Evolutionary conservation across 2,797 vertebrate species (phyloP).

Genomic region (Trichosurus vulpecula): DNA sequence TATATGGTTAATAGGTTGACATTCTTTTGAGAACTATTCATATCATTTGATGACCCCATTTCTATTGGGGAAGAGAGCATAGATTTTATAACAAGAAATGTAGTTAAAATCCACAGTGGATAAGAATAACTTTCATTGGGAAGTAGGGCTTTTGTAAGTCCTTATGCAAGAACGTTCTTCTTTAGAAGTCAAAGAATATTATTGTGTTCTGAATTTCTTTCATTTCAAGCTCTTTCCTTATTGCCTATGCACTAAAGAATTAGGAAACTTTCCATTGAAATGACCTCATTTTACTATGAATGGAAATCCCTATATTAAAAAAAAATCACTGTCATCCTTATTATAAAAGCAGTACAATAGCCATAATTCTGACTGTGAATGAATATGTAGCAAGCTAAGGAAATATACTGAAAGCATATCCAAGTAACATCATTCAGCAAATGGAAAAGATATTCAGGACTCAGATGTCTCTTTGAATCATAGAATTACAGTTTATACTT

Average conservation of each 20-base stretch:
- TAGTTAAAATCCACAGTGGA: not conserved
- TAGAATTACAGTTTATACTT: not conserved
- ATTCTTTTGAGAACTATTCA: not conserved
- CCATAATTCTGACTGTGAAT: not conserved
- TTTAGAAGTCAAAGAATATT: not conserved
- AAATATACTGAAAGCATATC: not conserved
- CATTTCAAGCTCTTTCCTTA: not conserved
- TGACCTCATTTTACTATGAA: not conserved
- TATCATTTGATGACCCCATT: not conserved
- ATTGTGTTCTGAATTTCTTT: not conserved
- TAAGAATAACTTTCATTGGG: not conserved
- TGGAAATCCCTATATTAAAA: not conserved
- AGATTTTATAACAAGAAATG: not conserved
- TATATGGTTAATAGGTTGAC: not conserved
- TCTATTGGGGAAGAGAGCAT: not conserved
- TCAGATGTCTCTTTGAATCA: not conserved
- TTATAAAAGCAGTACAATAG: not conserved
- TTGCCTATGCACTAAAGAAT: not conserved
- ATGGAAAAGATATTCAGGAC: not conserved
- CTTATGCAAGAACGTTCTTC: not conserved
- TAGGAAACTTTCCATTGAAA: not conserved
- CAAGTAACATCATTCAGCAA: not conserved
- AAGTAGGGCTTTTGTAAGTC: not conserved
- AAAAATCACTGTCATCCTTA: not conserved
- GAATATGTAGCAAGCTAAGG: not conserved